Base-by-base conservation (phyloP, 2,888 invertebrate species). In the Hypomecis punctinalis region DNA sequence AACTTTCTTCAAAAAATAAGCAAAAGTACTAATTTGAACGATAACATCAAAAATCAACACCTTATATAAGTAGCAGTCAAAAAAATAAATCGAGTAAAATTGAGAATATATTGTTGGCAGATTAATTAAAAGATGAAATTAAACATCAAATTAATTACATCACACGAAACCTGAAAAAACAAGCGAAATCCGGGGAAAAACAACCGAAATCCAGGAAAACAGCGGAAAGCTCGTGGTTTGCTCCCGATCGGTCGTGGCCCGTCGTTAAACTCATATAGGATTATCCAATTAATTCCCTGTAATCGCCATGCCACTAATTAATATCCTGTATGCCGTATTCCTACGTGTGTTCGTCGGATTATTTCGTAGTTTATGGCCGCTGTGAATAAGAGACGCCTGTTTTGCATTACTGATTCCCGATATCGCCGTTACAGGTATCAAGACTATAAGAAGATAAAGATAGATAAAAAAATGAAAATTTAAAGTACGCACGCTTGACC, bases 251-350 rank as follows among this genome's bases (percentile, higher is more conserved):
- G 57, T 51, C 51, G 45, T 45, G 63, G 61, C 47, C 75, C 76
- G 71, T 76, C 80, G 80, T 85, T 85, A 81, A 86, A 87, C 85
- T 84, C 83, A 83, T 85, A 88, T 88, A 83, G 87, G 87, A 90
- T 90, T 86, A 90, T 81, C 80, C 85, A 84, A 90, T 90, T 88
- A 91, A 90, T 89, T 83, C 83, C 69, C 74, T 79, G 85, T 89
- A 89, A 90, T 90, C 85, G 82, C 76, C 77, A 53, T 35, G 11
- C 56, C 43, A 64, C 59, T 79, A 78, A 80, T 84, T 77, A 80
- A 75, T 78, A 78, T 73, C 68, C 68, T 42, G 11, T 48, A 39
- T 39, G 23, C 23, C 23, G 23, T 23, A 23, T 23, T 13, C 56
- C 47, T 56, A 45, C 42, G 37, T 35, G 59, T 11, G 66, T 69